Conservation (phyloP, 2,113 vertebrate genomes). For the Vulpes lagopus region DNA sequence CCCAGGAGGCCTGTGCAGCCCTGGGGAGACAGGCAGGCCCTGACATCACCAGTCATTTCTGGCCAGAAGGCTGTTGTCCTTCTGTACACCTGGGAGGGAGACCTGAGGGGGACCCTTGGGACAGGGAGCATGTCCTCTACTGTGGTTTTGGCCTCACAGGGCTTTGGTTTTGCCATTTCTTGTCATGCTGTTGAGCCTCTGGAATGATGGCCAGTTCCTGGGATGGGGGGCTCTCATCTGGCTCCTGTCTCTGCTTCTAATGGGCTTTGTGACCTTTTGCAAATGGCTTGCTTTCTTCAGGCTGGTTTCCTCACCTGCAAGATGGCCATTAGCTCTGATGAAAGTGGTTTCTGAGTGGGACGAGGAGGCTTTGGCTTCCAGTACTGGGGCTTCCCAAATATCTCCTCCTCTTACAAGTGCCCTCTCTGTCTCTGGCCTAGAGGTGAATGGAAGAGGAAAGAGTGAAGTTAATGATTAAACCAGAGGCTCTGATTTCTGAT, state of each 20-base stretch:
- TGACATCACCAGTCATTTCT: neutral
- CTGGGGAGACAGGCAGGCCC: neutral
- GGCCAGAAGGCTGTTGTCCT: neutral
- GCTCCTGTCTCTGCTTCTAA: neutral
- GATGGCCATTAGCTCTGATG: neutral
- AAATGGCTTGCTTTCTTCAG: neutral
- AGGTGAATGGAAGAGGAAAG: neutral
- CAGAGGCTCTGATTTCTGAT: neutral
- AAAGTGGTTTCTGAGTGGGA: neutral
- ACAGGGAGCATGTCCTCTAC: neutral
- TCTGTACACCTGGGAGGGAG: neutral
- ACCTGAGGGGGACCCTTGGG: neutral
- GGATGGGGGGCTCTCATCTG: neutral
- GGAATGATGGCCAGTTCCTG: neutral
- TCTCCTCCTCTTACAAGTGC: neutral
- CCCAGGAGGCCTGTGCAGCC: neutral
- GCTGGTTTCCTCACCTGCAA: neutral
- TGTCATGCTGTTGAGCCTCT: neutral
- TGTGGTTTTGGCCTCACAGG: neutral
- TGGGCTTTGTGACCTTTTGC: neutral
- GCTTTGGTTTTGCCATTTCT: neutral
- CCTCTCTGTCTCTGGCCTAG: neutral
- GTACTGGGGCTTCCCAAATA: neutral
- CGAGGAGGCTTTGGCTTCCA: neutral
- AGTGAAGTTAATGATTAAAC: conserved; percentile 64